Evolutionary conservation across 2,888 invertebrate genomes (phyloP).

Genomic region (Pardosa pseudoannulata): DNA sequence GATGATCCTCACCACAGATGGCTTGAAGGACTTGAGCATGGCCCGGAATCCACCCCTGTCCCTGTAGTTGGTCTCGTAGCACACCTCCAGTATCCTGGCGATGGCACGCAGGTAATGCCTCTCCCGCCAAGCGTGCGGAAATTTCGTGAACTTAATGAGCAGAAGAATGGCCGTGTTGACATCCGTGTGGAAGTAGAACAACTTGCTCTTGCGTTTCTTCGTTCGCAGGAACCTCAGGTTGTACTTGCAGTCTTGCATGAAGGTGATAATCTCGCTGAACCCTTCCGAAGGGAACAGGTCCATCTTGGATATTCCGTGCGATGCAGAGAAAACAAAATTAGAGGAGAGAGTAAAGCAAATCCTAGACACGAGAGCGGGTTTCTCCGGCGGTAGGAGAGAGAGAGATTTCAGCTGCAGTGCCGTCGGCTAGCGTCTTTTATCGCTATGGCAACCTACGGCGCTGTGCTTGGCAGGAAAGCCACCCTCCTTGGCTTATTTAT

Average conservation of each 20-base stretch:
- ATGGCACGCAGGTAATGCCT: not conserved
- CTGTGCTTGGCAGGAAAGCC: not conserved
- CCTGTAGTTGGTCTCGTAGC: not conserved
- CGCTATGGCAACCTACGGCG: not conserved
- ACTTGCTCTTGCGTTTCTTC: not conserved
- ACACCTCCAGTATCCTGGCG: not conserved
- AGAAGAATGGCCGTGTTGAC: not conserved
- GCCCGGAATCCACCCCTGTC: not conserved
- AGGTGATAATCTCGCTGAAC: not conserved
- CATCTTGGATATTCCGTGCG: not conserved
- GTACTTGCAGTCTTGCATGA: not conserved
- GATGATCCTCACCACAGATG: not conserved
- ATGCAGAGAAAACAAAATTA: not conserved
- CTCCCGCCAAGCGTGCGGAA: not conserved
- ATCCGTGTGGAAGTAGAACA: not conserved
- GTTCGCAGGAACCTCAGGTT: not conserved
- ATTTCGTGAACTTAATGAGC: slow-evolving; percentile 1
- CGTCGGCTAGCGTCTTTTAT: not conserved
- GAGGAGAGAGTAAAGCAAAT: not conserved
- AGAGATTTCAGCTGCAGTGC: not conserved
- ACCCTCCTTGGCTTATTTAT: slow-evolving; percentile 3
- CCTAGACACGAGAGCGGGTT: not conserved
- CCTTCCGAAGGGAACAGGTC: not conserved
- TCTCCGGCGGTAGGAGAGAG: not conserved
- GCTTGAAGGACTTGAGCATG: not conserved